A percentile compares a stretch with the other conserved stretches of the same genome.
Conservation (phyloP, 2,113 vertebrate genomes). For the Hypomesus transpacificus region DNA sequence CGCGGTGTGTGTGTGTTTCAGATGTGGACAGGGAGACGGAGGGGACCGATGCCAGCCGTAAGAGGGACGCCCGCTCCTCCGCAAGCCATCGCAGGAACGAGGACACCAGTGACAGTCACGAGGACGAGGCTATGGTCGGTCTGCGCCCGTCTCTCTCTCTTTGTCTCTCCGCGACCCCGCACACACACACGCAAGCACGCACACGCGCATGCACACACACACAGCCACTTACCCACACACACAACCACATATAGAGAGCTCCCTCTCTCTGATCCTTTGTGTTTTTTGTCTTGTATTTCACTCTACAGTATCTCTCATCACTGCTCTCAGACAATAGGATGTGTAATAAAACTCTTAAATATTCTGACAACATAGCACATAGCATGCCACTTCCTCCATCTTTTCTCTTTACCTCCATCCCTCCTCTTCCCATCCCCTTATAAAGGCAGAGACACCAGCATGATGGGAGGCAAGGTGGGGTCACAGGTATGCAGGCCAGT, state of each 20-base stretch:
- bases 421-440: conserved; percentile 1
- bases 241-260: not conserved
- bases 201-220: not conserved
- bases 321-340: not conserved
- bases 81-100: conserved; percentile 70
- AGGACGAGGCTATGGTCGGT: conserved; percentile 84
- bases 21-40: conserved; percentile 84
- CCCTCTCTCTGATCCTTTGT: not conserved
- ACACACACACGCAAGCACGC: not conserved
- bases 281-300: not conserved
- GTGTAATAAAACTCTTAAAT: not conserved
- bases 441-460: not conserved
- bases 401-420: not conserved
- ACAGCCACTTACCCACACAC: not conserved
- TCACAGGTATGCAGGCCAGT: too few relatives aligned
- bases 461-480: too few relatives aligned
- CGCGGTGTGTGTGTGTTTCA: conserved; percentile 55
- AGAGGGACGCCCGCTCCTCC: conserved; percentile 57
- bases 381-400: not conserved
- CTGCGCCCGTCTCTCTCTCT: conserved; percentile 13
- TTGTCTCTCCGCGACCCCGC: not conserved
- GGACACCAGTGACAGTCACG: conserved; percentile 87
- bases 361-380: not conserved
- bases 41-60: conserved; percentile 77
- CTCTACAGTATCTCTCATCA: not conserved